Evolutionary conservation across 2,113 vertebrate genomes (phyloP).

Genomic region (Pontoporia blainvillei): DNA sequence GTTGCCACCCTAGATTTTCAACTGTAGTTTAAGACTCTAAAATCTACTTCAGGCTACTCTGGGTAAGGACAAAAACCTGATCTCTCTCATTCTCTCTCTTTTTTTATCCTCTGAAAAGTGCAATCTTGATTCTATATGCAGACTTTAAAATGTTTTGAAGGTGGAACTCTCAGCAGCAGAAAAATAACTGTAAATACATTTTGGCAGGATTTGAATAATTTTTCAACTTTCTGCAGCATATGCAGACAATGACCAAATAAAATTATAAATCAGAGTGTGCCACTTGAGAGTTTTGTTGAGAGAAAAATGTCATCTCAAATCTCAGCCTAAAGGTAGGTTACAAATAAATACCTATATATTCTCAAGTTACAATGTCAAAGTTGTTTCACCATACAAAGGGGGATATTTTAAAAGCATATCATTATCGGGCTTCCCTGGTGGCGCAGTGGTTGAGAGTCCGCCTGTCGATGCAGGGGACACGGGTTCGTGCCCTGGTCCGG

Average conservation of each 20-base stretch:
- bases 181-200: conserved; percentile 50
- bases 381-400: conserved; percentile 7
- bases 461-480: too few species aligned
- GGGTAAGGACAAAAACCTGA: not conserved
- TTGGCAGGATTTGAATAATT: conserved; percentile 62
- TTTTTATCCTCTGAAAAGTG: not conserved
- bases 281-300: conserved; percentile 39
- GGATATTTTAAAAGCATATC: conserved; percentile 19
- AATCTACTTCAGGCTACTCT: not conserved
- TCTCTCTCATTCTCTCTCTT: not conserved
- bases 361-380: conserved; percentile 28
- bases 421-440: too few species aligned
- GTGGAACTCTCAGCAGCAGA: conserved; percentile 3
- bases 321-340: conserved; percentile 50
- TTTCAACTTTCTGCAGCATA: conserved; percentile 51
- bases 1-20: not conserved
- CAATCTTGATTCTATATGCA: not conserved
- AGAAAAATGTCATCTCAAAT: conserved; percentile 55
- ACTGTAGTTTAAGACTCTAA: not conserved
- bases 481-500: too few species aligned
- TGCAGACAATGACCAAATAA: conserved; percentile 58
- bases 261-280: conserved; percentile 56
- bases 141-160: conserved; percentile 43
- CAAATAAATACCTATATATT: conserved; percentile 47
- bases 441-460: too few species aligned